Evolutionary conservation across 1,140 invertebrate genomes (phyloP), one percentile per base, ranked within the genome.

Genomic region (Leptinotarsa texana): DNA sequence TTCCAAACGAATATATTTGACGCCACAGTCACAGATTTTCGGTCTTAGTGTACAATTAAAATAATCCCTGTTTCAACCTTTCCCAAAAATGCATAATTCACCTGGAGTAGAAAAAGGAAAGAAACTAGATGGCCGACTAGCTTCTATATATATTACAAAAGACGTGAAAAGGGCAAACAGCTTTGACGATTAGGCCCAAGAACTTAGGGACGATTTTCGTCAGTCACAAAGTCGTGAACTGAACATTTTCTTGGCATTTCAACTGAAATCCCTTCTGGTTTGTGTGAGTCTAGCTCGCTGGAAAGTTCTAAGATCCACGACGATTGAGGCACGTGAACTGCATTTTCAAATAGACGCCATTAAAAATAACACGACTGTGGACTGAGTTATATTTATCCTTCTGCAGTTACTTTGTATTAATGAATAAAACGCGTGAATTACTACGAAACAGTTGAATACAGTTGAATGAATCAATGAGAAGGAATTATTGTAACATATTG

Each of bases 121-220:
- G 15, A 57, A 6, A 57, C 51, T 5, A 5, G 51, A 57, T n/a
- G 51, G 51, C 1, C 17, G 51, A 18, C 51, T 15, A 5, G 17
- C n/a, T 57, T 18, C 15, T 57, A 2, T 15, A 57, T 5, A 57
- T 5, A 57, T n/a, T 17, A 75, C 51, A 18, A 15, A 57, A 15
- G 3, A 57, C 6, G 13, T 15, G 0, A 13, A 18, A 18, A 2
- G 15, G 5, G 51, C n/a, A 57, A 18, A 57, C 15, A 4, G 51
- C 51, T 57, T 57, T 57, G 51, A 18, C 51, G 51, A 57, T 15
- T 57, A 57, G 15, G n/a, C 51, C 51, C 17, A 6, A 18, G 15
- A 17, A 5, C 13, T 57, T 57, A 57, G 17, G 13, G 51, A 62
- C 74, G 75, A 75, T 78, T 75, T 71, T 75, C 70, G 71, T 75